Base-by-base conservation (phyloP, 2,113 vertebrate species). In the Cyanoderma ruficeps region DNA sequence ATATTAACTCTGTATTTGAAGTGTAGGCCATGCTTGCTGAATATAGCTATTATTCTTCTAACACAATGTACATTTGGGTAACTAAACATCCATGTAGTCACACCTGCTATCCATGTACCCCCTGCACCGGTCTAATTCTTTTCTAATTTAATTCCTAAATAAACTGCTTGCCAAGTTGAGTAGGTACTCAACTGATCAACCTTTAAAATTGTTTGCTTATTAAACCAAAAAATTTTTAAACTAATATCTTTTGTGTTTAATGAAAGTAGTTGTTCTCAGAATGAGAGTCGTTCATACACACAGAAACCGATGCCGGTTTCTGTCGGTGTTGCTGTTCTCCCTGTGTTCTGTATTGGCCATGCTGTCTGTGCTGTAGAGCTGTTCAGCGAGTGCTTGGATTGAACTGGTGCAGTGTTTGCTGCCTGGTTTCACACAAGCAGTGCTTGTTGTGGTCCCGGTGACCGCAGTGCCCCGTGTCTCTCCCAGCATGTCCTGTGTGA, bases 201-300 rank as follows among this genome's bases (percentile, higher is more conserved):
- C 61, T 81, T 67, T 33, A 41, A 93, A 90, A 93, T 21, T 1
- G 2, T 46, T 68, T 41, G 37, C 60, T 65, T 80, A 49, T 28
- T 89, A 59, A 44, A 92, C 70, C 12, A 44, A 35, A 24, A 16
- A 3, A 25, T 80, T 89, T 89, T 35, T 9, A 37, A 89, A 61
- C 49, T 22, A 65, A 22, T 76, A 6, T 8, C 11, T 55, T 31
- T 68, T n/a, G 22, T 15, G 35, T 87, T 61, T 30, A 37, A 67
- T 44, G 74, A 9, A 96, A 96, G 94, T 52, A 9, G 4, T 98
- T 97, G 97, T 72, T 98, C 97, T 98, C 97, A 98, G 97, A 98
- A 98, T 97, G 97, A 96, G 95, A 72, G 83, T 86, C 30, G 56
- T 86, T 84, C 76, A 63, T 79, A 15, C 0, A 13, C 74, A 68